Evolutionary conservation across 2,888 invertebrate species (phyloP).

Genomic region (Punctoribates punctum): DNA sequence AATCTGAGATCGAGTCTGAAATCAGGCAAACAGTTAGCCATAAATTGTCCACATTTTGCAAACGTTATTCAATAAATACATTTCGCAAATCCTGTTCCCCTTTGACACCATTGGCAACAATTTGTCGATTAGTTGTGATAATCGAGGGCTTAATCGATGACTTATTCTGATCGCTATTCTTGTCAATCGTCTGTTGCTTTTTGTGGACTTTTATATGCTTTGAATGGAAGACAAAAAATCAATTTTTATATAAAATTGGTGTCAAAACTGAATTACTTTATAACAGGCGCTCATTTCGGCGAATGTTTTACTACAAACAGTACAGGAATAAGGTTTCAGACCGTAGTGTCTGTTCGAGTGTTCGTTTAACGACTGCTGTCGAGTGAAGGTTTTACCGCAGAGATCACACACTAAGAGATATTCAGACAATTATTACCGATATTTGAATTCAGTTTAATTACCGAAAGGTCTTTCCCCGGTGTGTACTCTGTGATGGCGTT

Average conservation of each 20-base stretch:
- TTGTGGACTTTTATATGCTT: constrained; percentile 31
- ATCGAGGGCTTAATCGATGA: neutral
- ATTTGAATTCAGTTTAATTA: no score
- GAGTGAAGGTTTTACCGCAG: constrained; percentile 54
- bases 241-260: neutral
- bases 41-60: no score
- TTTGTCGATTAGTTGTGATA: neutral
- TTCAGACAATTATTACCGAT: no score
- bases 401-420: constrained; percentile 51
- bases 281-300: constrained; percentile 51
- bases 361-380: constrained; percentile 54
- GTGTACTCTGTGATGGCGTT: constrained; percentile 53
- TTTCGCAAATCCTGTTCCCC: neutral
- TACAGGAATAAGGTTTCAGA: constrained; percentile 53
- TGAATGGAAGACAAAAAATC: neutral
- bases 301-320: constrained; percentile 52
- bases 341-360: constrained; percentile 55
- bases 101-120: no score
- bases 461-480: constrained; percentile 53
- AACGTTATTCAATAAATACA: no score
- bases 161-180: constrained; percentile 47
- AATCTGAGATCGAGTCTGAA: neutral
- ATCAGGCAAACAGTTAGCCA: no score
- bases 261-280: constrained; percentile 45
- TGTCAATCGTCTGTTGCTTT: neutral